Evolutionary conservation across 2,888 invertebrate species (phyloP), one percentile per base, ranked within the genome.

Genomic region (Tinea pellionella): DNA sequence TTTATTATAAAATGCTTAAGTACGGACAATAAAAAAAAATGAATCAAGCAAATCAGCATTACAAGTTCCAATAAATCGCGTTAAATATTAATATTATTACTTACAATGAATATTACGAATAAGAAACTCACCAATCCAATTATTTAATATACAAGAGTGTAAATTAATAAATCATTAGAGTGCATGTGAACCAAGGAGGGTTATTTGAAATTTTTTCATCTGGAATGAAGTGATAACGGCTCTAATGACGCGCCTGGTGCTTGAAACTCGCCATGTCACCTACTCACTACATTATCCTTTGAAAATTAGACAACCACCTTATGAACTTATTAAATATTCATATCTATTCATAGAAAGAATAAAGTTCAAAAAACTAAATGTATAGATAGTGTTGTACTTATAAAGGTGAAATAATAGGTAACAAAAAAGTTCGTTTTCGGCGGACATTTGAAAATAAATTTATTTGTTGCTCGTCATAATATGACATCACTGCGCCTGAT

Each of bases 181-280:
- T 72, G 80, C 77, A 82, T 81, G 78, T 81, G 78, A 80, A 82
- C 74, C 68, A 68, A 66, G 67, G 73, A 79, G 83, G 74, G 80
- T 78, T 80, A 86, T 87, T 57, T 87, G 82, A 87, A 84, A 80
- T 78, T 86, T 87, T 87, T 87, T 87, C 87, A 86, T 69, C 80
- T 77, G 87, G 87, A 87, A 87, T 85, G 86, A 80, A 87, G 87
- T 87, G 87, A 87, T 87, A 87, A 87, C 86, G 83, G 58, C 59
- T 77, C 85, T 87, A 87, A 86, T 86, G 87, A 84, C 83, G 70
- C 69, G 69, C 12, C 55, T 32, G 53, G 3, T 18, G 29, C 57
- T 57, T 11, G 32, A 57, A 57, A 32, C 30, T 16, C 32, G 57
- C 57, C 57, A 16, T 16, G 57, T 57, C 57, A 57, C 32, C 57